A percentile compares a stretch with the other conserved stretches of the same genome.
These are phyloP conservation scores for Acleris emargana DNA, from an alignment of 2,888 invertebrate species.

Conservation along the genomic window DNA sequence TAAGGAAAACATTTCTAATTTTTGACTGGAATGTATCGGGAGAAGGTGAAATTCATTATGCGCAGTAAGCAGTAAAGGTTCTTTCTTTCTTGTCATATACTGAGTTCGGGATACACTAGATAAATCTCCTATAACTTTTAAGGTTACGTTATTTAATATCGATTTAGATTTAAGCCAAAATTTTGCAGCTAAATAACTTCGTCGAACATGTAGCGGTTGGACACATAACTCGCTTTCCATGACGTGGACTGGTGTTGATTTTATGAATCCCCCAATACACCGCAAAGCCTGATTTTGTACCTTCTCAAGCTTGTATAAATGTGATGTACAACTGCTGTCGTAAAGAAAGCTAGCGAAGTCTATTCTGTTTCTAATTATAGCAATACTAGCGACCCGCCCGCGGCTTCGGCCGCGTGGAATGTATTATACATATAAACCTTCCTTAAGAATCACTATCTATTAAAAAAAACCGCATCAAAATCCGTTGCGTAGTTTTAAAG, in stretches of 20 bases:
- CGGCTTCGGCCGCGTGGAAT: too few species aligned
- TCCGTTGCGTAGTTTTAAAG: too few species aligned
- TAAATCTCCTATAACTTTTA: background rate
- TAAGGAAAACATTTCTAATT: background rate
- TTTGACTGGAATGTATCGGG: background rate
- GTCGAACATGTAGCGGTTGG: slow-evolving; percentile 3
- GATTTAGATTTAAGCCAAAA: slow-evolving; percentile 3
- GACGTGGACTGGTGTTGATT: slow-evolving; percentile 36
- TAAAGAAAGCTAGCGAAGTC: slow-evolving; percentile 35
- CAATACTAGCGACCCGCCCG: too few species aligned
- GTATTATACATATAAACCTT: too few species aligned
- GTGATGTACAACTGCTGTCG: slow-evolving; percentile 24
- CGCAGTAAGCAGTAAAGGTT: too few species aligned
- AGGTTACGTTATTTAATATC: background rate
- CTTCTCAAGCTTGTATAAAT: slow-evolving; percentile 29
- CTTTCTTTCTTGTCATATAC: slow-evolving; percentile 9
- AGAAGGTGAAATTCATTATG: background rate
- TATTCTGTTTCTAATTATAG: slow-evolving; percentile 17
- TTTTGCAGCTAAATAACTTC: background rate
- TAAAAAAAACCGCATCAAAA: too few species aligned
- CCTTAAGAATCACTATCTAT: too few species aligned
- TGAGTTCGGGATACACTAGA: background rate
- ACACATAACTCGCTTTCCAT: slow-evolving; percentile 38
- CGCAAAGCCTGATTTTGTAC: slow-evolving; percentile 36
- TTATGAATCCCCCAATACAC: slow-evolving; percentile 36